These are phyloP conservation scores for Laothoe populi DNA, from an alignment of 2,888 invertebrate genomes.

Conservation along the genomic window DNA sequence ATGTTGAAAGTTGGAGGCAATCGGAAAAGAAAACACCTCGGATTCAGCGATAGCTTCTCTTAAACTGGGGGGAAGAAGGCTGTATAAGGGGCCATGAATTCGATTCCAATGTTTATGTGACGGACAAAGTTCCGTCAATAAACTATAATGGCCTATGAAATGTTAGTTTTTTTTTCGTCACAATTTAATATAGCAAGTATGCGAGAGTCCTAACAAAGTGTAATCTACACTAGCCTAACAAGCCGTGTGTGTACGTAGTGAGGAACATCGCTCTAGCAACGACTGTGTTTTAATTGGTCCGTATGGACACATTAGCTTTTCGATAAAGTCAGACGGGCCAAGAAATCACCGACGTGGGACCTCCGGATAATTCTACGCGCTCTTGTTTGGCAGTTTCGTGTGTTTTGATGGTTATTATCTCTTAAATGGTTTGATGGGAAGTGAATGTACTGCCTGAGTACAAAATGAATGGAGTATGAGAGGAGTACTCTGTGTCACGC, in stretches of 20 bases:
- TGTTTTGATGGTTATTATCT: constrained; percentile 18
- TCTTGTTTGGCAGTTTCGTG: constrained; percentile 19
- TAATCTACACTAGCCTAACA: constrained; percentile 17
- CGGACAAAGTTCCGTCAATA: no score
- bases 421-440: constrained; percentile 17
- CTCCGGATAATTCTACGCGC: constrained; percentile 1
- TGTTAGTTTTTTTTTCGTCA: no score
- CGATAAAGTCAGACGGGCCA: constrained; percentile 22
- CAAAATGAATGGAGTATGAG: not conserved
- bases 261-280: constrained; percentile 19
- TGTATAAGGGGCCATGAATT: no score
- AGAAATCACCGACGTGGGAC: constrained; percentile 19
- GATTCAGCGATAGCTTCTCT: no score
- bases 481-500: constrained; percentile 15
- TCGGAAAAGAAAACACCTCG: no score
- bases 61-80: no score
- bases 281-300: constrained; percentile 22
- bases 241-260: constrained; percentile 14
- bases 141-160: no score
- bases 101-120: no score
- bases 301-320: constrained; percentile 22
- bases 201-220: not conserved
- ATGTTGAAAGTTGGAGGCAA: no score
- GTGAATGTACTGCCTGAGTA: not conserved
- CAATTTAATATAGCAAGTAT: not conserved